Conservation (phyloP, 1,140 invertebrate species). For the Papilio machaon region DNA sequence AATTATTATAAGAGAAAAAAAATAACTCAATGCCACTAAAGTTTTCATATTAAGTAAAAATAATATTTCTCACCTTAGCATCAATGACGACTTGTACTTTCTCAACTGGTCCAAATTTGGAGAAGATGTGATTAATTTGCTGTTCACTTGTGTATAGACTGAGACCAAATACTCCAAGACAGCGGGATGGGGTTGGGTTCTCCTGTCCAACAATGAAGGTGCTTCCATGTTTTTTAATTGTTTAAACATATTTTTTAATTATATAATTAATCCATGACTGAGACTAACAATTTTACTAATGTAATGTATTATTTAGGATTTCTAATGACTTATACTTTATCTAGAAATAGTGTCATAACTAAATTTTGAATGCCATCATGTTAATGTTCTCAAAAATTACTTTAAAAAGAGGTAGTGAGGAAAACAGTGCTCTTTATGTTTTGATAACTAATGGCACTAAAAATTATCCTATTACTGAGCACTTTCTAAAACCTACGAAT, state of each 20-base stretch:
- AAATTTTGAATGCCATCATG: not conserved
- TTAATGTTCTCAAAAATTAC: not conserved
- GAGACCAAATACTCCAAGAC: conserved; percentile 97
- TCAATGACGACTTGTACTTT: conserved; percentile 98
- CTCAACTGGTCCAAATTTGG: conserved; percentile 95
- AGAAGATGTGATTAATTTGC: conserved; percentile 96
- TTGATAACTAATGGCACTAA: not conserved
- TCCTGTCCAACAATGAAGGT: conserved; percentile 81
- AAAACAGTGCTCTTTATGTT: not conserved
- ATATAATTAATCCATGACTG: not conserved
- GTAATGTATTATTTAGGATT: too few species aligned
- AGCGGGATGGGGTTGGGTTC: conserved; percentile 93
- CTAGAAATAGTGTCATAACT: not conserved
- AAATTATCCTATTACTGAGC: not conserved
- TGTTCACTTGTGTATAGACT: conserved; percentile 96
- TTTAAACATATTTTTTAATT: conserved; percentile 26
- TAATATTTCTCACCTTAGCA: conserved; percentile 90
- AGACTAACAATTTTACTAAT: not conserved
- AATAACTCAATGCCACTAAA: not conserved
- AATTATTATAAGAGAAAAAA: not conserved
- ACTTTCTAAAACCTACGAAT: not conserved
- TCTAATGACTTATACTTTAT: not conserved
- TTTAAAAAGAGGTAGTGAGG: not conserved
- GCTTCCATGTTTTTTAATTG: conserved; percentile 28
- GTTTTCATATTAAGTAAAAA: not conserved